phyloP scores from a whole-genome alignment of 1,140 invertebrate species.

The Drosophila guanche region DNA sequence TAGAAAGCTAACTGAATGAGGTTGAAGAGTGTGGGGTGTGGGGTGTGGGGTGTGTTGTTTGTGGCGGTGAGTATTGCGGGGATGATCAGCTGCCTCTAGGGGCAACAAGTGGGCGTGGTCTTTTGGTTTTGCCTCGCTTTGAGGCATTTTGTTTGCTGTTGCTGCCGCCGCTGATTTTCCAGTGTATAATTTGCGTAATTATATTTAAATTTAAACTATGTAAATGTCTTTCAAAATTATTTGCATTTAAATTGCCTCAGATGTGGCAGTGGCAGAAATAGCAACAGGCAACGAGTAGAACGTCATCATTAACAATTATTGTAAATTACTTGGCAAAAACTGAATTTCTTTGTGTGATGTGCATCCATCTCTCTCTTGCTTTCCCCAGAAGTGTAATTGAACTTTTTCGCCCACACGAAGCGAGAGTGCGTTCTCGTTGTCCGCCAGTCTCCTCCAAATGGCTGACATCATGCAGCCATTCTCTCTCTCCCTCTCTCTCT shows the following conservation, averaged over 20 bases:
- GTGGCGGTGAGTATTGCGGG: too few relatives aligned
- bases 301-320: conserved; percentile 74
- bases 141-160: conserved; percentile 50
- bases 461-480: conserved; percentile 62
- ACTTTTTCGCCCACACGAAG: conserved; percentile 67
- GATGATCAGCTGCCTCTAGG: too few relatives aligned
- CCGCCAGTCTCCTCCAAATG: conserved; percentile 21
- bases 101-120: conserved; percentile 58
- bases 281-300: conserved; percentile 18
- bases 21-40: conserved; percentile 17
- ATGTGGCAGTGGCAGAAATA: too few relatives aligned
- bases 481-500: conserved; percentile 33
- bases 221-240: conserved; percentile 74
- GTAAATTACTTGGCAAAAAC: conserved; percentile 67
- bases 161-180: conserved; percentile 15
- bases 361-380: conserved; percentile 3
- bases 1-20: conserved; percentile 68
- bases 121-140: conserved; percentile 38
- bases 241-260: conserved; percentile 73
- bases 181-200: conserved; percentile 74
- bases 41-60: too few relatives aligned
- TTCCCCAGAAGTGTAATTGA: conserved; percentile 67
- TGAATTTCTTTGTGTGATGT: conserved; percentile 2
- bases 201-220: conserved; percentile 80
- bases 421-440: conserved; percentile 9